phyloP scores from a whole-genome alignment of 2,888 invertebrate species.

The Cosmorhoe ocellata region DNA sequence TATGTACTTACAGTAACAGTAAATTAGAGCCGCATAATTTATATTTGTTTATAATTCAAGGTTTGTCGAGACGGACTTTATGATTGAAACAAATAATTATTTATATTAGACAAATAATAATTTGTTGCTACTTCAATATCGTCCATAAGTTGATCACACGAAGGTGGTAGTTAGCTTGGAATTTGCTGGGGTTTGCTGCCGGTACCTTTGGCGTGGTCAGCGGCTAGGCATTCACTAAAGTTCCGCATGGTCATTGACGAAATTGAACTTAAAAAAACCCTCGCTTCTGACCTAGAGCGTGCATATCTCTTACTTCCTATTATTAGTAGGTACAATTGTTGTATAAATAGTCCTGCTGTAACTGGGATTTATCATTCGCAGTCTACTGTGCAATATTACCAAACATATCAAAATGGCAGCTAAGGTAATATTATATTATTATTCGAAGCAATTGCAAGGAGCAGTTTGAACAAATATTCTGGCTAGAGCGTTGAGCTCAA shows the following conservation, averaged over 20 bases:
- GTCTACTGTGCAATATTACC: slow-evolving; percentile 69
- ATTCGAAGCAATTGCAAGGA: background rate
- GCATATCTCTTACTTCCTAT: slow-evolving; percentile 74
- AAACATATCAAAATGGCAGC: slow-evolving; percentile 75
- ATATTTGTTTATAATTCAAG: slow-evolving; percentile 38
- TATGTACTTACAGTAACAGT: slow-evolving; percentile 15
- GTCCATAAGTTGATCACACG: background rate
- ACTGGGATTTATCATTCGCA: slow-evolving; percentile 70
- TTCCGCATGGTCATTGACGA: slow-evolving; percentile 70
- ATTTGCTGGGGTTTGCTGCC: slow-evolving; percentile 5
- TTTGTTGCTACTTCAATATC: background rate
- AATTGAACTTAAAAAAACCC: slow-evolving; percentile 67
- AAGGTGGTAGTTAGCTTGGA: slow-evolving; percentile 16
- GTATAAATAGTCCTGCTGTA: slow-evolving; percentile 62
- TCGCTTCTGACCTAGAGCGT: slow-evolving; percentile 66
- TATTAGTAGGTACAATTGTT: slow-evolving; percentile 64
- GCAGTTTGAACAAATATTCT: background rate
- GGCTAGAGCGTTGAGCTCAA: background rate
- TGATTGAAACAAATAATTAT: slow-evolving; percentile 22
- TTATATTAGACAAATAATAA: background rate
- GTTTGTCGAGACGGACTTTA: slow-evolving; percentile 24
- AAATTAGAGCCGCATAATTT: slow-evolving; percentile 28
- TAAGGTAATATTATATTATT: slow-evolving; percentile 58
- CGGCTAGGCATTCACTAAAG: slow-evolving; percentile 37
- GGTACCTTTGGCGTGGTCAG: slow-evolving; percentile 32